phyloP scores from a whole-genome alignment of 2,888 invertebrate species.

The Euclidia mi region DNA sequence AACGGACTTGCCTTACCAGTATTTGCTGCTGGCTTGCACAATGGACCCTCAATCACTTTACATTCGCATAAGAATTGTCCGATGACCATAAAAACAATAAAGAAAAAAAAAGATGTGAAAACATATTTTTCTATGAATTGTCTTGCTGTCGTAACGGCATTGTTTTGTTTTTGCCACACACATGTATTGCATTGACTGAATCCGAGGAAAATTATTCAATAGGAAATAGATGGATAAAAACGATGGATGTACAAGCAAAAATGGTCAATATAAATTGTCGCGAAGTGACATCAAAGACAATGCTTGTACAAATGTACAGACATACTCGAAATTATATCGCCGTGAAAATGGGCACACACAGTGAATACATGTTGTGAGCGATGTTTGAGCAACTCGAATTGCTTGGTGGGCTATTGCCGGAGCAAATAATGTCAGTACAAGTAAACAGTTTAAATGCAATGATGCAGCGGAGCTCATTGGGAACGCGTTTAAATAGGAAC shows the following conservation, averaged over 20 bases:
- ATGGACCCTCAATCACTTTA: neutral
- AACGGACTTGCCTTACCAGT: neutral
- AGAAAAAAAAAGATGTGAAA: constrained; percentile 15
- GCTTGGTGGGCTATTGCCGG: constrained; percentile 47
- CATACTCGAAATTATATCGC: constrained; percentile 23
- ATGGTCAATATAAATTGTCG: constrained; percentile 30
- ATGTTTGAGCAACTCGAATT: constrained; percentile 40
- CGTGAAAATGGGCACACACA: constrained; percentile 34
- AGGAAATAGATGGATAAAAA: neutral
- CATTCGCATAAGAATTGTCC: constrained; percentile 8
- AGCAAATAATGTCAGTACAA: constrained; percentile 49
- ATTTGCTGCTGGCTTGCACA: neutral
- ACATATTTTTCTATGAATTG: constrained; percentile 11
- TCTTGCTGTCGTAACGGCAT: constrained; percentile 4
- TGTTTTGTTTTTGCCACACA: constrained; percentile 3
- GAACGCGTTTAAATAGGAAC: constrained; percentile 29
- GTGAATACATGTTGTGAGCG: constrained; percentile 18
- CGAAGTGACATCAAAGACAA: constrained; percentile 19
- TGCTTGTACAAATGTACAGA: constrained; percentile 19
- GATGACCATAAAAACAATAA: constrained; percentile 14
- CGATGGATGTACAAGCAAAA: constrained; percentile 13
- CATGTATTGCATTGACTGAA: constrained; percentile 4
- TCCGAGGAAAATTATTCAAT: constrained; percentile 9
- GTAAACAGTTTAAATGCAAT: constrained; percentile 51
- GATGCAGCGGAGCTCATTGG: constrained; percentile 38